phyloP scores from a whole-genome alignment of 2,888 invertebrate species.

The Brenthis hecate region DNA sequence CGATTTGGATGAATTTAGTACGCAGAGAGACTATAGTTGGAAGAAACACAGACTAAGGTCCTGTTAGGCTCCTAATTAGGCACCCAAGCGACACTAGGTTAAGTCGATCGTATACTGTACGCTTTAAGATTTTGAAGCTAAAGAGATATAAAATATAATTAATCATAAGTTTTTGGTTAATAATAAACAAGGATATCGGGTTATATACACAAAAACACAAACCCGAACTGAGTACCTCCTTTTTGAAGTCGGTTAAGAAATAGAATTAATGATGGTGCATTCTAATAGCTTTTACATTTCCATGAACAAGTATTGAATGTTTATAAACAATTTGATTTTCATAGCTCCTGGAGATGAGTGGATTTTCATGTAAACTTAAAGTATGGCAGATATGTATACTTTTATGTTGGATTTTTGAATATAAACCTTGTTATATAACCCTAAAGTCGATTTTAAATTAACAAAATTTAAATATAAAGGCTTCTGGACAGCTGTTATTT shows the following conservation, averaged over 20 bases:
- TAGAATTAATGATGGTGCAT: neutral
- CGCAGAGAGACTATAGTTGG: no score
- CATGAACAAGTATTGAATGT: constrained; percentile 2
- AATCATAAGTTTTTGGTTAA: no score
- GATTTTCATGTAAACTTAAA: constrained; percentile 27
- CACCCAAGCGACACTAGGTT: no score
- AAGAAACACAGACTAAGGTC: no score
- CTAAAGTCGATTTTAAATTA: constrained; percentile 5
- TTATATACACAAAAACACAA: no score
- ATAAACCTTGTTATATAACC: neutral
- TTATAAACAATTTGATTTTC: constrained; percentile 30
- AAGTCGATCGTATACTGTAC: no score
- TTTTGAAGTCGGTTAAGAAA: neutral
- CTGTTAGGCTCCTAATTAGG: no score
- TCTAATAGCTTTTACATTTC: constrained; percentile 6
- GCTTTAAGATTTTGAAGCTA: no score
- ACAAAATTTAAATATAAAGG: neutral
- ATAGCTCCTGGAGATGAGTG: constrained; percentile 26
- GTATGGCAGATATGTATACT: constrained; percentile 2
- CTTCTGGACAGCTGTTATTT: constrained; percentile 12
- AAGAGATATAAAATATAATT: no score
- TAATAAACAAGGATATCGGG: no score
- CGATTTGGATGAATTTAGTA: no score
- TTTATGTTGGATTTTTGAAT: neutral
- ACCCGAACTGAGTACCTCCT: no score